phyloP scores from a whole-genome alignment of 2,888 invertebrate genomes.

The Calephelis perditalis region DNA sequence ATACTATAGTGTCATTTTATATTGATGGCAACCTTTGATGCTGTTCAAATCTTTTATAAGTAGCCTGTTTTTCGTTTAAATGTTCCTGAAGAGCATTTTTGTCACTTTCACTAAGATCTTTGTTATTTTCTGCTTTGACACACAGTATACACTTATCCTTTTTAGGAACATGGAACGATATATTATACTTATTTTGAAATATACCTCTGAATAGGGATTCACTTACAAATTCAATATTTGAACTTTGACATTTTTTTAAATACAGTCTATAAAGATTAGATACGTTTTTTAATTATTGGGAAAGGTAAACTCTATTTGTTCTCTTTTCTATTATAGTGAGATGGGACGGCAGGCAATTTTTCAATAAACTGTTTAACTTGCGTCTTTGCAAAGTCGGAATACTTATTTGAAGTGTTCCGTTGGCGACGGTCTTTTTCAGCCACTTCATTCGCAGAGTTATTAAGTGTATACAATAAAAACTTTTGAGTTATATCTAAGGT shows the following conservation, averaged over 20 bases:
- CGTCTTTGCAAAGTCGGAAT: background rate
- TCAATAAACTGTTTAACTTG: background rate
- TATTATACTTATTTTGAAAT: background rate
- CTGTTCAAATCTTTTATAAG: constrained; percentile 22
- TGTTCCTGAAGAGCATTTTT: constrained; percentile 13
- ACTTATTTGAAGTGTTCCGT: background rate
- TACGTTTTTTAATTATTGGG: background rate
- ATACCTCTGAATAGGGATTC: background rate
- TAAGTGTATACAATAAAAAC: constrained; percentile 1
- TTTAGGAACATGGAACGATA: background rate
- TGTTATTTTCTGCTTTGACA: constrained; percentile 5
- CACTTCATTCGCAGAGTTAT: background rate
- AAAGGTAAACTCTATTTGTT: background rate
- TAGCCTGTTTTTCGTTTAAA: constrained; percentile 15
- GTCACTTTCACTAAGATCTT: constrained; percentile 12
- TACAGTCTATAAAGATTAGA: constrained; percentile 1
- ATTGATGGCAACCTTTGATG: background rate
- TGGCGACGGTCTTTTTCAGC: background rate
- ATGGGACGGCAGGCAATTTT: background rate
- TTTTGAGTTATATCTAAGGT: constrained; percentile 20
- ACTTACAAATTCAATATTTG: background rate
- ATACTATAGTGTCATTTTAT: background rate
- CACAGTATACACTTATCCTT: background rate
- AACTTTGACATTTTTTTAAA: constrained; percentile 1
- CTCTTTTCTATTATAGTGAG: background rate